Evolutionary conservation across 2,113 vertebrate genomes (phyloP).

Genomic region (Tylochromis polylepis): DNA sequence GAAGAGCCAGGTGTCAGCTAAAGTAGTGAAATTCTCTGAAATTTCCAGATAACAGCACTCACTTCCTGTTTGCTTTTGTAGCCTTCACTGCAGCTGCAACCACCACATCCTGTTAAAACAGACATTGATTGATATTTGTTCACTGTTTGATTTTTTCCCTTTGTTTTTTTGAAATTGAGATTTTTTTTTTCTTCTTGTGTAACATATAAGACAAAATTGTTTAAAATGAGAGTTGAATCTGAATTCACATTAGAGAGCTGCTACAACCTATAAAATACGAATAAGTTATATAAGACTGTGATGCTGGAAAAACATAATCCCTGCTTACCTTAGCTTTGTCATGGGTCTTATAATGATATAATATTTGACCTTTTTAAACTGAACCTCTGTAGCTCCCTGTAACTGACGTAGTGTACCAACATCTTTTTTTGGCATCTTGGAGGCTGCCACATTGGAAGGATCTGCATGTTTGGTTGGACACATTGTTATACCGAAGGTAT

Average conservation of each 20-base stretch:
- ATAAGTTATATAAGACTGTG: neutral
- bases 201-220: neutral
- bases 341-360: too few species aligned
- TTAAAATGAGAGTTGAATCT: neutral
- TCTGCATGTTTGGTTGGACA: too few species aligned
- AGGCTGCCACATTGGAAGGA: too few species aligned
- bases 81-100: slow-evolving; percentile 9
- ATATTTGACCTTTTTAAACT: too few species aligned
- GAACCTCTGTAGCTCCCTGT: too few species aligned
- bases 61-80: slow-evolving; percentile 67
- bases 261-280: neutral
- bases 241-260: neutral
- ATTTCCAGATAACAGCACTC: slow-evolving; percentile 35
- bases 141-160: neutral
- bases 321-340: too few species aligned
- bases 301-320: too few species aligned
- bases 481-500: too few species aligned
- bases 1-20: neutral
- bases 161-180: neutral
- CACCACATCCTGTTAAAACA: slow-evolving; percentile 30
- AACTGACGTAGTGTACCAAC: too few species aligned
- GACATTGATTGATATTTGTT: neutral
- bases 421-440: too few species aligned
- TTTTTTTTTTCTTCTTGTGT: neutral
- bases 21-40: slow-evolving; percentile 39